phyloP scores from a whole-genome alignment of 2,797 vertebrate species.

The Pampus argenteus region DNA sequence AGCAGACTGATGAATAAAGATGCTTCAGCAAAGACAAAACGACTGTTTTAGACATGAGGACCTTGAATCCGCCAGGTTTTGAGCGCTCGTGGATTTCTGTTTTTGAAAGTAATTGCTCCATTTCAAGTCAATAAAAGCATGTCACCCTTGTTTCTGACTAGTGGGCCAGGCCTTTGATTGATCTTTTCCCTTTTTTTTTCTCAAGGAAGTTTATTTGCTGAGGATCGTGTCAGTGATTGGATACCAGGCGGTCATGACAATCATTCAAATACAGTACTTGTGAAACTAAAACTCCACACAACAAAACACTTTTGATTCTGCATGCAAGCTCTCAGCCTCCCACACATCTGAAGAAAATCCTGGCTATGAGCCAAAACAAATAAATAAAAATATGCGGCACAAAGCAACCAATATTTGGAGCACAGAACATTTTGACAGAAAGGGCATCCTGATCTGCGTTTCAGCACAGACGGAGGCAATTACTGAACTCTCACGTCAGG shows the following conservation, averaged over 20 bases:
- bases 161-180: background rate
- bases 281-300: conserved; percentile 10
- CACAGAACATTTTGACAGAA: conserved; percentile 29
- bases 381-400: conserved; percentile 22
- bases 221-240: background rate
- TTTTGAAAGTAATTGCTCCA: background rate
- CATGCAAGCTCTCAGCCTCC: background rate
- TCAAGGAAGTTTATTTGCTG: background rate
- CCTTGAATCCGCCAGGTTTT: conserved; percentile 3
- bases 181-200: background rate
- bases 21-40: conserved; percentile 21
- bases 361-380: conserved; percentile 28
- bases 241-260: background rate
- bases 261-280: conserved; percentile 4
- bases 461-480: conserved; percentile 35
- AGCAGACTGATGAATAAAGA: conserved; percentile 36
- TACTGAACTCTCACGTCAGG: conserved; percentile 22
- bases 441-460: conserved; percentile 35
- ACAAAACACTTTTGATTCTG: conserved; percentile 3
- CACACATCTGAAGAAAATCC: conserved; percentile 14
- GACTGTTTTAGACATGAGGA: conserved; percentile 17
- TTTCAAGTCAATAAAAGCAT: background rate
- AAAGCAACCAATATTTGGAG: conserved; percentile 22
- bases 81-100: background rate
- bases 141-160: background rate